These are phyloP conservation scores for Gonatopus flavifemur DNA, from an alignment of 1,140 invertebrate genomes.

Conservation along the genomic window DNA sequence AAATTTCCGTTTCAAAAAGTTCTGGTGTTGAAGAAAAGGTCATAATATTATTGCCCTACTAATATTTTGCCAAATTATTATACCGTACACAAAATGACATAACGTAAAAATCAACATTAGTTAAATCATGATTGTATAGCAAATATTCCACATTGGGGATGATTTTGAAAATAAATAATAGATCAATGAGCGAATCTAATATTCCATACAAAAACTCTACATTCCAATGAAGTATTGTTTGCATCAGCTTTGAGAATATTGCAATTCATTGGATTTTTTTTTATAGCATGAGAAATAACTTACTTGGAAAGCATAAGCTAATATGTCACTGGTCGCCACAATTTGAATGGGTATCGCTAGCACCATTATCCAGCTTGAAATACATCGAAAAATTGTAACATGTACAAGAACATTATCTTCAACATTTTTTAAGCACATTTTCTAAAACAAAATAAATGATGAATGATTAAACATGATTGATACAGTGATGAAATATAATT, in stretches of 20 bases:
- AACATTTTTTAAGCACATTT: slow-evolving; percentile 67
- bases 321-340: slow-evolving; percentile 68
- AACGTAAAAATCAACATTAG: too few relatives aligned
- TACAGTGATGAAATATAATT: neutral
- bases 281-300: slow-evolving; percentile 6
- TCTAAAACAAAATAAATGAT: slow-evolving; percentile 48
- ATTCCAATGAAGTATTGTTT: too few relatives aligned
- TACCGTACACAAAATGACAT: neutral
- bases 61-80: too few relatives aligned
- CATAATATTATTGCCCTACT: too few relatives aligned
- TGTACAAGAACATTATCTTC: slow-evolving; percentile 60
- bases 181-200: too few relatives aligned
- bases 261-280: too few relatives aligned
- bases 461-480: neutral
- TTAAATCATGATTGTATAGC: too few relatives aligned
- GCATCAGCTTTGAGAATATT: too few relatives aligned
- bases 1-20: slow-evolving; percentile 7
- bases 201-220: too few relatives aligned
- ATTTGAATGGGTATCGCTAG: slow-evolving; percentile 69
- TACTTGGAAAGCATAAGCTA: slow-evolving; percentile 69
- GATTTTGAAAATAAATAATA: too few relatives aligned
- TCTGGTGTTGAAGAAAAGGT: too few relatives aligned
- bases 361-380: slow-evolving; percentile 78
- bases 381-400: slow-evolving; percentile 71
- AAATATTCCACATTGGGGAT: too few relatives aligned